Conservation (phyloP, 2,888 invertebrate species). For the Oscheius sp. region DNA sequence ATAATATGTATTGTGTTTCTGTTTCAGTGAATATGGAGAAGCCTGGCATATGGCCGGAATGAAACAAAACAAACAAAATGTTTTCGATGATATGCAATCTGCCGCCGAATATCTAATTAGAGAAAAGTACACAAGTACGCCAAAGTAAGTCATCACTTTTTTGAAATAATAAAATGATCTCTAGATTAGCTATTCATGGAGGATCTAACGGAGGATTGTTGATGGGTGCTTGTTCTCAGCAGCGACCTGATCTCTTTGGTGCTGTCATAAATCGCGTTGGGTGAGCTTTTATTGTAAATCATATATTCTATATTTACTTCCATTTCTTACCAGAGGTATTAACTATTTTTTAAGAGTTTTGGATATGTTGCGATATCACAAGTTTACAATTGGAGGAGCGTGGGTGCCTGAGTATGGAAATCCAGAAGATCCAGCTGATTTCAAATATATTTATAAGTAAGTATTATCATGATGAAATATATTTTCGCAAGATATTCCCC, state of each 20-base stretch:
- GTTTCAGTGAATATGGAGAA: slow-evolving; percentile 90
- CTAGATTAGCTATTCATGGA: slow-evolving; percentile 86
- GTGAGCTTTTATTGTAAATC: slow-evolving; percentile 78
- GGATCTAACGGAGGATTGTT: slow-evolving; percentile 96
- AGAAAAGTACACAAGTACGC: slow-evolving; percentile 83
- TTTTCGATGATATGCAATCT: slow-evolving; percentile 93
- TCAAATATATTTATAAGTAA: slow-evolving; percentile 84
- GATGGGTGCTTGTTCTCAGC: slow-evolving; percentile 93
- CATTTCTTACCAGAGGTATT: not conserved
- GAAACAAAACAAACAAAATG: slow-evolving; percentile 92
- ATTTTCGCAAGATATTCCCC: slow-evolving; percentile 54
- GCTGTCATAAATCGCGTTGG: slow-evolving; percentile 93
- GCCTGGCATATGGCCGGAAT: slow-evolving; percentile 93
- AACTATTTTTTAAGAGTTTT: slow-evolving; percentile 81
- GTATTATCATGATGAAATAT: slow-evolving; percentile 28
- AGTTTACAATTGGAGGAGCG: slow-evolving; percentile 95
- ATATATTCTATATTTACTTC: not conserved
- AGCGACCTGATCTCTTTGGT: slow-evolving; percentile 92
- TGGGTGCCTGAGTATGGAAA: slow-evolving; percentile 97
- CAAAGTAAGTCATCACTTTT: slow-evolving; percentile 75
- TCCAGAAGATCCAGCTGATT: slow-evolving; percentile 86
- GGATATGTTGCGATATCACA: slow-evolving; percentile 97
- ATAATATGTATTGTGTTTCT: slow-evolving; percentile 16
- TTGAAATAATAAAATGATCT: slow-evolving; percentile 24
- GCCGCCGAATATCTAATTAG: slow-evolving; percentile 89